A percentile compares a stretch with the other conserved stretches of the same genome.
Evolutionary conservation across 37 sponge, comb jelly and placozoan species (phyloP).

Genomic region (Beroe forskalii): DNA sequence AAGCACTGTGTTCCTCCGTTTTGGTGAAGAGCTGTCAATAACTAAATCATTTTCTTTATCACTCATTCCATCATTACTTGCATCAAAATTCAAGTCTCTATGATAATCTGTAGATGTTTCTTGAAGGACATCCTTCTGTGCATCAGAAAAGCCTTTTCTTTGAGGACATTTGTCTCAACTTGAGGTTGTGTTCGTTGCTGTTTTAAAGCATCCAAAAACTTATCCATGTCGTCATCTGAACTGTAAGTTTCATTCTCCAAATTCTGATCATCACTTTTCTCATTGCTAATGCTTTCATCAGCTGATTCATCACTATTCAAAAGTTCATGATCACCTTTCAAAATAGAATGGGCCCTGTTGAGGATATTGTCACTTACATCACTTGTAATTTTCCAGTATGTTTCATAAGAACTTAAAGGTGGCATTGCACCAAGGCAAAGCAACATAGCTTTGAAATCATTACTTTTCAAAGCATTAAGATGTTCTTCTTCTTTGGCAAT

Average conservation of each 20-base stretch:
- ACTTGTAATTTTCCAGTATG: conserved; percentile 63
- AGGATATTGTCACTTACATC: conserved; percentile 65
- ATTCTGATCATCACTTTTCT: neutral
- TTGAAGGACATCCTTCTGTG: too few species aligned
- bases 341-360: neutral
- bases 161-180: too few species aligned
- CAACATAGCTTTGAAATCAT: conserved; percentile 14
- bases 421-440: conserved; percentile 38
- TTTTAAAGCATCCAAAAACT: neutral
- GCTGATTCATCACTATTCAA: neutral
- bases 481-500: conserved; percentile 1
- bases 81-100: too few species aligned
- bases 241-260: neutral
- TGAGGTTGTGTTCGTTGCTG: too few species aligned
- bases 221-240: neutral
- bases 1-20: neutral
- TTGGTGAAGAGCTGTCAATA: neutral
- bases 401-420: conserved; percentile 37
- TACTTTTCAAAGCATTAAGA: neutral
- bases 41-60: neutral
- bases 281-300: neutral
- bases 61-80: neutral
- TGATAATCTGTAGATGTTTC: too few species aligned
- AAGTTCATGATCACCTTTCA: conserved; percentile 1
- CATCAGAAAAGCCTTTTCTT: too few species aligned